phyloP scores from a whole-genome alignment of 2,888 invertebrate genomes.

The Pherbina coryleti region DNA sequence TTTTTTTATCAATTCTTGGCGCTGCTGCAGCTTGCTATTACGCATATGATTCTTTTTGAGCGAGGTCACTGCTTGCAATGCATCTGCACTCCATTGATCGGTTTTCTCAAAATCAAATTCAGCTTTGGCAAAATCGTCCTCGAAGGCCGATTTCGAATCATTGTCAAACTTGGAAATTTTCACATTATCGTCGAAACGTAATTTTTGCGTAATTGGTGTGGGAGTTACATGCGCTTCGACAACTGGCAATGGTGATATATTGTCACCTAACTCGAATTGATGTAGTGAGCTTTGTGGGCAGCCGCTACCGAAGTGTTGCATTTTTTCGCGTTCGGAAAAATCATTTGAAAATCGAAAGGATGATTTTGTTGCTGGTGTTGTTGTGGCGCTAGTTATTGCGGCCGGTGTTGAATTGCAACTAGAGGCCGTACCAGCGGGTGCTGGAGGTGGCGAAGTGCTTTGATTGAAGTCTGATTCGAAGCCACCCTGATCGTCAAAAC shows the following conservation, averaged over 20 bases:
- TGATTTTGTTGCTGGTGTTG: constrained; percentile 60
- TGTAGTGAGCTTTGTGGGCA: constrained; percentile 47
- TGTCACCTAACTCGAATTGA: constrained; percentile 52
- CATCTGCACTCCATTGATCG: constrained; percentile 60
- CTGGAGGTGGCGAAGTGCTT: constrained; percentile 60
- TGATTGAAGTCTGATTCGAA: constrained; percentile 70
- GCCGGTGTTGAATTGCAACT: constrained; percentile 65
- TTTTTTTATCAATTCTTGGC: constrained; percentile 81
- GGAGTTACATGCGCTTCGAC: constrained; percentile 49
- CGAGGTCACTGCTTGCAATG: constrained; percentile 40
- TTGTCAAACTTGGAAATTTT: constrained; percentile 71
- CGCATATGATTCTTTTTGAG: constrained; percentile 64
- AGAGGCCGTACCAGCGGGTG: constrained; percentile 60
- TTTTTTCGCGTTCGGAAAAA: constrained; percentile 71
- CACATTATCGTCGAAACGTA: constrained; percentile 81
- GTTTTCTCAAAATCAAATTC: constrained; percentile 69
- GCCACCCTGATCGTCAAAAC: constrained; percentile 65
- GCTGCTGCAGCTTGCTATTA: constrained; percentile 66
- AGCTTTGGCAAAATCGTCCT: constrained; percentile 74
- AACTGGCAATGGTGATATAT: constrained; percentile 48
- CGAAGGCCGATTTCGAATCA: constrained; percentile 59
- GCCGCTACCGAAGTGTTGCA: constrained; percentile 44
- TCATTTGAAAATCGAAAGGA: constrained; percentile 75
- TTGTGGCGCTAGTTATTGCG: constrained; percentile 52
- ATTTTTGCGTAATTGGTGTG: constrained; percentile 63